phyloP scores from a whole-genome alignment of 2,113 vertebrate species.

The Egretta garzetta region DNA sequence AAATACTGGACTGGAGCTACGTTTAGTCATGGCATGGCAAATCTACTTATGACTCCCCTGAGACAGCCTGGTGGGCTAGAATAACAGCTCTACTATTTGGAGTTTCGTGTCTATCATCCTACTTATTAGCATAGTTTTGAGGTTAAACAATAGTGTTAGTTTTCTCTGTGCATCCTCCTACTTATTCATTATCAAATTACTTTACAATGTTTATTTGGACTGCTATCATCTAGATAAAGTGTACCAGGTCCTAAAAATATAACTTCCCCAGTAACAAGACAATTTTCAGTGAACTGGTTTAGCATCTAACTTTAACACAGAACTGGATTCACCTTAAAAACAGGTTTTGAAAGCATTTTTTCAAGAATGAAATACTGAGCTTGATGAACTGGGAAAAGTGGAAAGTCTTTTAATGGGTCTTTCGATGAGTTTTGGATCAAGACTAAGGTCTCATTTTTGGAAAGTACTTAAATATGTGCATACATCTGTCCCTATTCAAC shows the following conservation, averaged over 20 bases:
- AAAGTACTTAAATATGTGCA: not conserved
- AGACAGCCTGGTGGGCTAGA: constrained; percentile 49
- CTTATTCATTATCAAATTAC: constrained; percentile 66
- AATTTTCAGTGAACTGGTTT: not conserved
- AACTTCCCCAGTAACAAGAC: not conserved
- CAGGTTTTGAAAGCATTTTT: not conserved
- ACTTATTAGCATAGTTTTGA: constrained; percentile 69
- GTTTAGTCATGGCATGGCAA: constrained; percentile 37
- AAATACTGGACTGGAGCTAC: constrained; percentile 9
- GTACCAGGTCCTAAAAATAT: constrained; percentile 15
- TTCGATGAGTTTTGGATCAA: not conserved
- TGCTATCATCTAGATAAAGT: constrained; percentile 9
- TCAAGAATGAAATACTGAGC: not conserved
- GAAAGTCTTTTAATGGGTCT: not conserved
- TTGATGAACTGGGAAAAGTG: not conserved
- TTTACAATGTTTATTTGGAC: constrained; percentile 57
- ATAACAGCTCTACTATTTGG: constrained; percentile 64
- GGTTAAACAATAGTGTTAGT: constrained; percentile 61
- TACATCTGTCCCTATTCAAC: not conserved
- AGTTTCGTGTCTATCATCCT: constrained; percentile 38
- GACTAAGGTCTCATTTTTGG: not conserved
- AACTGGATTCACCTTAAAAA: not conserved
- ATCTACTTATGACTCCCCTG: constrained; percentile 51
- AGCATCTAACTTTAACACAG: not conserved
- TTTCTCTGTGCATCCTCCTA: constrained; percentile 42